Percentiles rank a stretch among this genome's conserved stretches.
phyloP scores from a whole-genome alignment of 2,113 vertebrate species.

The Chiloscyllium plagiosum region DNA sequence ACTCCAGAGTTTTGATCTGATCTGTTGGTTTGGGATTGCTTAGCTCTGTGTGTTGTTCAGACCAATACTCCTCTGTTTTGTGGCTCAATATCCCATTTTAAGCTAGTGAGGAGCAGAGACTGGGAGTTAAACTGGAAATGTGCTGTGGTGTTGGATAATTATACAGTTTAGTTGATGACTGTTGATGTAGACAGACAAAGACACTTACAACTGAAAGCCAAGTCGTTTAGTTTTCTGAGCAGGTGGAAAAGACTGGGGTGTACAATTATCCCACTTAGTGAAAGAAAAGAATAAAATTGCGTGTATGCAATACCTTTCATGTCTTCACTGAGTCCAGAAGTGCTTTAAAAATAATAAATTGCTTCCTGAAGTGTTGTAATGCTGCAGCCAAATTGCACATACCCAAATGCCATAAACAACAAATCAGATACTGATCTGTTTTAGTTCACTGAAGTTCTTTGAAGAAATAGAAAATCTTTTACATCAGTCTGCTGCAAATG shows the following conservation, averaged over 20 bases:
- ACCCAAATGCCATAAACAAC: not conserved
- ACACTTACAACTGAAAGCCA: not conserved
- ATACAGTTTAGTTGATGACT: not conserved
- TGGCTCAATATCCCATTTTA: not conserved
- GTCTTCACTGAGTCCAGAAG: not conserved
- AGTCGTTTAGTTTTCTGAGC: not conserved
- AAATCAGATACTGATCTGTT: not conserved
- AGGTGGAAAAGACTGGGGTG: not conserved
- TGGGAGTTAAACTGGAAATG: not conserved
- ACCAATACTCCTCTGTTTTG: not conserved
- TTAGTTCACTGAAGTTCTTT: not conserved
- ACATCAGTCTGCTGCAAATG: not conserved
- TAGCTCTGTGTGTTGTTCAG: not conserved
- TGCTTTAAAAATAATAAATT: not conserved
- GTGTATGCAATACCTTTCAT: not conserved
- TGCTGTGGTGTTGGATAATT: not conserved
- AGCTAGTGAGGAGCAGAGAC: not conserved
- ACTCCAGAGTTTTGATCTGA: too few relatives aligned
- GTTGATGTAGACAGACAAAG: not conserved
- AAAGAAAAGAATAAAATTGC: not conserved
- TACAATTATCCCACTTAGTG: slow-evolving; percentile 1
- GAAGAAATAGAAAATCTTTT: not conserved
- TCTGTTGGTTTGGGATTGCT: too few relatives aligned
- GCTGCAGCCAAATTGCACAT: not conserved
- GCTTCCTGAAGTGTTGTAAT: not conserved